Percentiles rank a stretch among this genome's conserved stretches.
These are phyloP conservation scores for Xenentodon cancila DNA, from an alignment of 2,797 vertebrate species.

Conservation along the genomic window DNA sequence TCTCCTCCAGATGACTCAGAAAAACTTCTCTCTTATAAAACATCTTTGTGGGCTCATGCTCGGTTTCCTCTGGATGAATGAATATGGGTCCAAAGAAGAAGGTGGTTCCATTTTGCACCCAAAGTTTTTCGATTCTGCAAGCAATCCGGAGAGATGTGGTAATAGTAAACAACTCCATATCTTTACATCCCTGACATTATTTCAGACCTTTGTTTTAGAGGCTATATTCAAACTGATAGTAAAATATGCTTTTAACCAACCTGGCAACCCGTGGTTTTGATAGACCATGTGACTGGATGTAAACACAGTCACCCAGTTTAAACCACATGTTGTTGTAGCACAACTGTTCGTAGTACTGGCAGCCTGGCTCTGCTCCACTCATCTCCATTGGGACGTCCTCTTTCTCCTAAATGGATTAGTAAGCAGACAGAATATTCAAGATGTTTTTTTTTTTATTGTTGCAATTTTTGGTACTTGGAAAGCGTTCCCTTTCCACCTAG, in stretches of 20 bases:
- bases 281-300: conserved; percentile 93
- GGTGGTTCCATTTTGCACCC: conserved; percentile 90
- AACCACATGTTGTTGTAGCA: conserved; percentile 92
- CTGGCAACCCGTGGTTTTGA: conserved; percentile 92
- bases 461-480: conserved; percentile 19
- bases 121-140: conserved; percentile 95
- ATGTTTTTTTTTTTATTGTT: conserved; percentile 29
- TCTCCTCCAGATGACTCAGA: conserved; percentile 95
- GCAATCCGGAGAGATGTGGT: conserved; percentile 6
- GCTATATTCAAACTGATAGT: background rate
- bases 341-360: conserved; percentile 94
- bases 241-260: conserved; percentile 70
- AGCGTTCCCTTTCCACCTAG: background rate
- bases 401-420: conserved; percentile 83
- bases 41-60: conserved; percentile 99
- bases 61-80: conserved; percentile 96
- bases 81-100: conserved; percentile 98
- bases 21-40: conserved; percentile 99
- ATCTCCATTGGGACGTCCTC: conserved; percentile 94
- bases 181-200: background rate
- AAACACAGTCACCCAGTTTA: conserved; percentile 96
- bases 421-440: conserved; percentile 11
- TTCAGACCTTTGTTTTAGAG: background rate
- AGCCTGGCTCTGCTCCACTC: conserved; percentile 90
- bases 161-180: background rate